Evolutionary conservation across 1,140 invertebrate genomes (phyloP).

Genomic region (Saccostrea echinata): DNA sequence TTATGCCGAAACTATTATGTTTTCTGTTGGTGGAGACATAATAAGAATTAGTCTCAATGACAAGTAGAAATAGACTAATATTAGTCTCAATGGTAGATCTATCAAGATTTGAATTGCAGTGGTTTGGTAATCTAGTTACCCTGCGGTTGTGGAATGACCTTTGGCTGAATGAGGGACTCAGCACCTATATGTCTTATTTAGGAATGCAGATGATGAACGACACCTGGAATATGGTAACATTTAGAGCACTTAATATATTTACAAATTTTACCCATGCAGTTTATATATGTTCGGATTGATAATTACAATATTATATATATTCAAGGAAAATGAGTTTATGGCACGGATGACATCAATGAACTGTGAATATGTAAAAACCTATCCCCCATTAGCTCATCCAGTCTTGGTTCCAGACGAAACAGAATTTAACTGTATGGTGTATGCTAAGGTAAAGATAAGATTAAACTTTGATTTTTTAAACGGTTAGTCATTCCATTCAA

Average conservation of each 20-base stretch:
- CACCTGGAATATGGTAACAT: conserved; percentile 86
- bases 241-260: not conserved
- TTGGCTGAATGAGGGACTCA: conserved; percentile 95
- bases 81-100: no score
- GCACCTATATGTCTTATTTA: conserved; percentile 88
- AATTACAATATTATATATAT: not conserved
- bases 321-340: not conserved
- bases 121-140: conserved; percentile 94
- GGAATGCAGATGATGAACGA: conserved; percentile 85
- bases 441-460: not conserved
- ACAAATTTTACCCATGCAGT: not conserved
- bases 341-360: not conserved
- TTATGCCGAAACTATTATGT: no score
- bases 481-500: not conserved
- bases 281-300: not conserved
- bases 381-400: not conserved
- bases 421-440: not conserved
- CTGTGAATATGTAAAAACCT: not conserved
- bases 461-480: not conserved
- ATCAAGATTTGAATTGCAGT: conserved; percentile 80
- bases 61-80: no score
- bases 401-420: not conserved
- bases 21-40: no score
- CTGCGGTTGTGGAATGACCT: conserved; percentile 93
- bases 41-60: no score